Percentiles rank a stretch among this genome's conserved stretches.
phyloP scores from a whole-genome alignment of 2,888 invertebrate species.

The Aporophyla lueneburgensis region DNA sequence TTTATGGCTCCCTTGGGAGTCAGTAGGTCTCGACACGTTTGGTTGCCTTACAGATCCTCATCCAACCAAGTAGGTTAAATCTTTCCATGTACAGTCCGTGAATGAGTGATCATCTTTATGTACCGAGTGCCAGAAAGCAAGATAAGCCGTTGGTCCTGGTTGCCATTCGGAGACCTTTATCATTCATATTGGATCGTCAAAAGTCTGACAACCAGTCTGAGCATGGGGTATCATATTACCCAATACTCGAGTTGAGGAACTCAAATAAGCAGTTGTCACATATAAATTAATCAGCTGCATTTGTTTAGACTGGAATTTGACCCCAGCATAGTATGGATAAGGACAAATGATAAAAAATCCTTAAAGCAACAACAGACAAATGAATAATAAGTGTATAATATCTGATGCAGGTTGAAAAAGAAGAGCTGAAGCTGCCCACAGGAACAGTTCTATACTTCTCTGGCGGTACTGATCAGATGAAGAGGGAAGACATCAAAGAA shows the following conservation, averaged over 20 bases:
- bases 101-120: too few relatives aligned
- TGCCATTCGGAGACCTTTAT: too few relatives aligned
- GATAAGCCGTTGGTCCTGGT: not conserved
- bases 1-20: too few relatives aligned
- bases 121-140: too few relatives aligned
- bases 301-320: not conserved
- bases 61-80: not conserved
- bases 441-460: slow-evolving; percentile 94
- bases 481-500: slow-evolving; percentile 94
- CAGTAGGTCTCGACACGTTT: too few relatives aligned
- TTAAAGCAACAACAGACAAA: not conserved
- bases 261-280: not conserved
- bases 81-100: not conserved
- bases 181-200: not conserved
- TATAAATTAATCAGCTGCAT: not conserved
- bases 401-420: slow-evolving; percentile 77
- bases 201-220: not conserved
- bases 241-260: not conserved
- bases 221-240: not conserved
- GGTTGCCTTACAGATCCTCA: too few relatives aligned
- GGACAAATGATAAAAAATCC: too few relatives aligned
- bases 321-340: too few relatives aligned
- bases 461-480: slow-evolving; percentile 91
- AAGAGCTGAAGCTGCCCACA: slow-evolving; percentile 91
- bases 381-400: not conserved